Conservation (phyloP, 1,140 invertebrate species). For the Thaumetopoea pityocampa region DNA sequence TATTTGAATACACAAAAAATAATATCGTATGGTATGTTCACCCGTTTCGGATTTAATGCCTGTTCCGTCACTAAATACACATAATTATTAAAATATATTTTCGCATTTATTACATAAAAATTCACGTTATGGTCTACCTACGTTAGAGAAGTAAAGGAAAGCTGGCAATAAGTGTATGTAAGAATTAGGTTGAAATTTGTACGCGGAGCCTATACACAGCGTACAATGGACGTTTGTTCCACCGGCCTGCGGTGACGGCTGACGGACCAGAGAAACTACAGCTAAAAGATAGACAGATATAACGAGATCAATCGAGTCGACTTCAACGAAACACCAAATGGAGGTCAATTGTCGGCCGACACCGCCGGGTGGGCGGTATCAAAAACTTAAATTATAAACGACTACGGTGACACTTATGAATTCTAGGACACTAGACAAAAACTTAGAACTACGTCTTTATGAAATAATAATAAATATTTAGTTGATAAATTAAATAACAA, state of each 20-base stretch:
- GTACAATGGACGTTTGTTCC: conserved; percentile 73
- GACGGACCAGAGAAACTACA: conserved; percentile 27
- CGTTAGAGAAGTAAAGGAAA: conserved; percentile 68
- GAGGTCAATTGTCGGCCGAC: conserved; percentile 29
- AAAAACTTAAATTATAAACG: conserved; percentile 66
- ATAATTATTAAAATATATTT: conserved; percentile 76
- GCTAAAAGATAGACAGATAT: conserved; percentile 33
- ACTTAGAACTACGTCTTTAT: conserved; percentile 63
- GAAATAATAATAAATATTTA: conserved; percentile 66
- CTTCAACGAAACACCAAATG: conserved; percentile 23
- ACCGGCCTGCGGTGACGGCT: conserved; percentile 40
- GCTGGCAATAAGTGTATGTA: conserved; percentile 65
- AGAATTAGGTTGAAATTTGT: conserved; percentile 67
- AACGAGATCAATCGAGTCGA: conserved; percentile 45
- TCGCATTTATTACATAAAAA: conserved; percentile 75
- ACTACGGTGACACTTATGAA: conserved; percentile 70
- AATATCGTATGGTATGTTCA: too few species aligned
- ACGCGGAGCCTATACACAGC: conserved; percentile 73
- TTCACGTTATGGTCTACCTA: conserved; percentile 75
- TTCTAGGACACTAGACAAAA: conserved; percentile 68
- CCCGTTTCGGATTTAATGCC: conserved; percentile 68
- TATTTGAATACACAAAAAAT: too few species aligned
- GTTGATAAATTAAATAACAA: conserved; percentile 65
- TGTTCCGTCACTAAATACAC: conserved; percentile 67
- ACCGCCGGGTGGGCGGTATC: conserved; percentile 47